phyloP scores from a whole-genome alignment of 2,888 invertebrate species.

The Boloria selene region DNA sequence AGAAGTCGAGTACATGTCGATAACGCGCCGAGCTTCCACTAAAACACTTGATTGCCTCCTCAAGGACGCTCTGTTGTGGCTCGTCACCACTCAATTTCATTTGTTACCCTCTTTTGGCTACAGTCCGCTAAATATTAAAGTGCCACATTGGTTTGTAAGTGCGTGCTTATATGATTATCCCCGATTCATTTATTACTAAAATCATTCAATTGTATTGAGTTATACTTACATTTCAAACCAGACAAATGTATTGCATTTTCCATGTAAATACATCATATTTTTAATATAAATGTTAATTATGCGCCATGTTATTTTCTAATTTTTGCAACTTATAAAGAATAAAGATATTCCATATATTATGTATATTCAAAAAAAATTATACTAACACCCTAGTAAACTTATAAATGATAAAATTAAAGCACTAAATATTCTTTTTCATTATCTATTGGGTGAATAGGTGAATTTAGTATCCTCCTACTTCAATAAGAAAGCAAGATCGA shows the following conservation, averaged over 20 bases:
- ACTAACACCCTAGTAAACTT: no score
- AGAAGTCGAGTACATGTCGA: slow-evolving; percentile 72
- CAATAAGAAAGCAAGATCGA: slow-evolving; percentile 32
- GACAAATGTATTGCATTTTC: no score
- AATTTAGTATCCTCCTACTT: slow-evolving; percentile 16
- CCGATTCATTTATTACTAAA: slow-evolving; percentile 1
- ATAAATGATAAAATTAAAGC: no score
- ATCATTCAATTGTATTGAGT: no score
- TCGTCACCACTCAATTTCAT: slow-evolving; percentile 70
- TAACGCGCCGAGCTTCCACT: slow-evolving; percentile 62
- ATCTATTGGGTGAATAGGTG: slow-evolving; percentile 13
- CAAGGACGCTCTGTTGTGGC: slow-evolving; percentile 64
- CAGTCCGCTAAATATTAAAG: slow-evolving; percentile 57
- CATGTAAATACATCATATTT: no score
- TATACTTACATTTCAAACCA: no score
- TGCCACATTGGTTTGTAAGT: slow-evolving; percentile 29
- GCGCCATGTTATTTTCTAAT: no score
- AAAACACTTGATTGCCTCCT: slow-evolving; percentile 57
- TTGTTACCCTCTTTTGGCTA: slow-evolving; percentile 54
- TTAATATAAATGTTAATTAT: no score
- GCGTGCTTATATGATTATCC: slow-evolving; percentile 5
- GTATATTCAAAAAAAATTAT: no score
- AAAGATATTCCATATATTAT: no score
- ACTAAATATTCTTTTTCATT: slow-evolving; percentile 2
- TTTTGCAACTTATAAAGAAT: no score